Percentiles rank a stretch among this genome's conserved stretches.
Conservation (phyloP, 2,797 vertebrate genomes). For the Masticophis lateralis region DNA sequence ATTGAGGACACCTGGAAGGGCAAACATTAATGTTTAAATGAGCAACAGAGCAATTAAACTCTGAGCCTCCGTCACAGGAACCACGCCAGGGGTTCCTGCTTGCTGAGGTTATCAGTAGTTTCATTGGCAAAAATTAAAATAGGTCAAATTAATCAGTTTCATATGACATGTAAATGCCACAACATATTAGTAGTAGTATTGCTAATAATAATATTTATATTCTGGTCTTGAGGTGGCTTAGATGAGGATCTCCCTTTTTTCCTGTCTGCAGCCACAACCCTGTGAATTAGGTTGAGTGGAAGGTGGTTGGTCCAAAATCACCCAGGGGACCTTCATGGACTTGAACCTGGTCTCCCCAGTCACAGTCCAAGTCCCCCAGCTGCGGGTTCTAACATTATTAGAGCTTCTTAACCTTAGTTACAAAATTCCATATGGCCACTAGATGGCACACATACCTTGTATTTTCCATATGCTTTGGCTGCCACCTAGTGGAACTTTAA, state of each 20-base stretch:
- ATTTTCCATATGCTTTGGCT: background rate
- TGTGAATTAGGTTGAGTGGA: background rate
- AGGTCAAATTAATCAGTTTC: background rate
- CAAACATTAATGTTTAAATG: slow-evolving; percentile 22
- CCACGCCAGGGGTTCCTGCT: background rate
- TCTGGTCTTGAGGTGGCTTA: background rate
- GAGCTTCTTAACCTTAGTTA: background rate
- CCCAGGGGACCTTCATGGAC: background rate
- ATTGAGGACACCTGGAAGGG: background rate
- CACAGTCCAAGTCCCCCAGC: background rate
- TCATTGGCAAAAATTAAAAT: background rate
- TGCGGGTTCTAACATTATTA: background rate
- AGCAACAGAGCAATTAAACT: background rate
- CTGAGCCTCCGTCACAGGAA: background rate
- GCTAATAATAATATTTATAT: background rate
- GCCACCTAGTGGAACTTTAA: background rate
- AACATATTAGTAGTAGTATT: background rate
- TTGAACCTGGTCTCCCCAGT: background rate
- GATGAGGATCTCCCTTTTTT: background rate
- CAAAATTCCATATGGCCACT: background rate
- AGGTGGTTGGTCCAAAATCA: background rate
- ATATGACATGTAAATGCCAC: background rate
- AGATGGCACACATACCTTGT: background rate
- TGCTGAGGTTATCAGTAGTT: background rate
- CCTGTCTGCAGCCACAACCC: background rate